phyloP scores from a whole-genome alignment of 2,888 invertebrate genomes.

The Drosophila flavopinicola region DNA sequence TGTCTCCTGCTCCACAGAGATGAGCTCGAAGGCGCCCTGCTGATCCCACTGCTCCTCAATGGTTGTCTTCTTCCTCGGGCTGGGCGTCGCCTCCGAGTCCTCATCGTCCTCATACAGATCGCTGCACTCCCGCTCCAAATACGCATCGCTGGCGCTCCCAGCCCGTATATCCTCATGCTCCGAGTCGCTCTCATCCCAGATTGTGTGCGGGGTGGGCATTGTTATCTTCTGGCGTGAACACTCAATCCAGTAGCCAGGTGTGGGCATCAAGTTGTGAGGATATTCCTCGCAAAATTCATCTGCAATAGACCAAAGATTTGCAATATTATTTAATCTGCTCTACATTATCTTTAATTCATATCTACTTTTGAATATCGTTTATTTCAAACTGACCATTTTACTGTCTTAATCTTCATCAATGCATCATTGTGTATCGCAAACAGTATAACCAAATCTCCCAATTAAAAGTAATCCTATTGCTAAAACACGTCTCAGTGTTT shows the following conservation, averaged over 20 bases:
- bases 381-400: no score
- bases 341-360: no score
- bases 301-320: slow-evolving; percentile 82
- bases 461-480: no score
- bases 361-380: no score
- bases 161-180: slow-evolving; percentile 88
- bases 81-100: slow-evolving; percentile 88
- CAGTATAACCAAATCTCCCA: no score
- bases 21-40: slow-evolving; percentile 95
- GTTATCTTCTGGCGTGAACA: slow-evolving; percentile 96
- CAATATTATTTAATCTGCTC: no score
- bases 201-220: slow-evolving; percentile 88
- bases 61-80: slow-evolving; percentile 92
- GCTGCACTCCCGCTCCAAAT: slow-evolving; percentile 85
- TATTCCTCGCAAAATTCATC: slow-evolving; percentile 97
- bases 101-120: slow-evolving; percentile 89
- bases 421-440: no score
- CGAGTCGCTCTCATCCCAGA: slow-evolving; percentile 94
- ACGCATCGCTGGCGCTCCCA: slow-evolving; percentile 84
- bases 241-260: slow-evolving; percentile 97
- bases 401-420: no score
- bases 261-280: slow-evolving; percentile 95
- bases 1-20: slow-evolving; percentile 97
- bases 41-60: slow-evolving; percentile 97
- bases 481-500: no score